Evolutionary conservation across 2,113 vertebrate species (phyloP).

Genomic region (Bos indicus): DNA sequence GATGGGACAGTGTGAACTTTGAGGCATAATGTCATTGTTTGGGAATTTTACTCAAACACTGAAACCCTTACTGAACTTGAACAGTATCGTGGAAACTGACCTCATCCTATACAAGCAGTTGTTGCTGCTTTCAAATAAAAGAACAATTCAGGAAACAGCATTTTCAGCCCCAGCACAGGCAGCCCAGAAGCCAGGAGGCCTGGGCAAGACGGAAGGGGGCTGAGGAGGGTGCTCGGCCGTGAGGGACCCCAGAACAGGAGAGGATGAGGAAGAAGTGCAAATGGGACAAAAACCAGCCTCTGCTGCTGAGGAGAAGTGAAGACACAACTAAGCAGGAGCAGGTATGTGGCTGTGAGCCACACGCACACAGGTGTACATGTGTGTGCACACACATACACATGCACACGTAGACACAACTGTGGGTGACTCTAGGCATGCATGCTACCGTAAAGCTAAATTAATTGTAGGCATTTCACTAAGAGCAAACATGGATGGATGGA

Average conservation of each 20-base stretch:
- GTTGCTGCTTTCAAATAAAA: neutral
- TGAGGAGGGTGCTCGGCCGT: rapidly evolving
- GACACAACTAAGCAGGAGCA: rapidly evolving
- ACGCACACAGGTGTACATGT: rapidly evolving
- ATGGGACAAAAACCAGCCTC: rapidly evolving
- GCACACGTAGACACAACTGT: too few species aligned
- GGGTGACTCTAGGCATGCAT: rapidly evolving
- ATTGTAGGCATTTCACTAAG: neutral
- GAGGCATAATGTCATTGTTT: neutral
- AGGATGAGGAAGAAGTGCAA: too few species aligned
- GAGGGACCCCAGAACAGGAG: neutral
- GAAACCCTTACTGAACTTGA: neutral
- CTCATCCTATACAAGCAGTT: neutral
- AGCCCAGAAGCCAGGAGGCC: neutral
- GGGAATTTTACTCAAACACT: neutral
- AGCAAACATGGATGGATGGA: neutral
- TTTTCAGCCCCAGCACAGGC: neutral
- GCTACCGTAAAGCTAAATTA: neutral
- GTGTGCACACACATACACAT: rapidly evolving
- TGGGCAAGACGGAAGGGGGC: rapidly evolving
- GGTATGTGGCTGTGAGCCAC: rapidly evolving
- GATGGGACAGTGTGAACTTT: neutral
- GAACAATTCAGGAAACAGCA: neutral
- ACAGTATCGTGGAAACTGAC: neutral
- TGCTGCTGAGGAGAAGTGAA: neutral